Evolutionary conservation across 2,888 invertebrate species (phyloP).

Genomic region (Cryptocephalus moraei): DNA sequence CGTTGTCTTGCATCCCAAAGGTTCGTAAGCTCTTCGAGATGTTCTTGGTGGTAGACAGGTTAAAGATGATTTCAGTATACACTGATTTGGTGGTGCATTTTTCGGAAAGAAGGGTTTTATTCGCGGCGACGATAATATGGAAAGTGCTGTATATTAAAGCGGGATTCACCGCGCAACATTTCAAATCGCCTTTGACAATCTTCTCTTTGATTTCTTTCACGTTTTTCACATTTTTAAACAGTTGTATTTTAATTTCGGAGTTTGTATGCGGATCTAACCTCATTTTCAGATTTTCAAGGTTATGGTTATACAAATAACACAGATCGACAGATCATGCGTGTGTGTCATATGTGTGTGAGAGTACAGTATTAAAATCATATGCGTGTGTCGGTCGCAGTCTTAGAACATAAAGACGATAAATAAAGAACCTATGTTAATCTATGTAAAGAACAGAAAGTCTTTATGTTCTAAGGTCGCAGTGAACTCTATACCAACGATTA

Average conservation of each 20-base stretch:
- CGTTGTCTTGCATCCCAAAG: slow-evolving; percentile 49
- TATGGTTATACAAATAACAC: too few relatives aligned
- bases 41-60: slow-evolving; percentile 57
- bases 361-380: too few relatives aligned
- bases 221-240: slow-evolving; percentile 51
- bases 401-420: too few relatives aligned
- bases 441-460: too few relatives aligned
- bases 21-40: slow-evolving; percentile 56
- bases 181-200: slow-evolving; percentile 45
- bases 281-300: neutral
- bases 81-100: slow-evolving; percentile 52
- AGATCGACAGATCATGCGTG: too few relatives aligned
- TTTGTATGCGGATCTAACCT: slow-evolving; percentile 25
- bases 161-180: slow-evolving; percentile 54
- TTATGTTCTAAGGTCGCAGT: too few relatives aligned
- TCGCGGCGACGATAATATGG: slow-evolving; percentile 55
- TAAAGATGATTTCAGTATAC: slow-evolving; percentile 56
- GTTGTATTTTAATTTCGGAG: slow-evolving; percentile 33
- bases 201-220: slow-evolving; percentile 43
- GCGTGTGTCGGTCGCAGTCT: too few relatives aligned
- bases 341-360: too few relatives aligned
- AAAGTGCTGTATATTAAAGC: slow-evolving; percentile 49
- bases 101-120: slow-evolving; percentile 49
- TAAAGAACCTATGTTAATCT: too few relatives aligned
- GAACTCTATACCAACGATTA: too few relatives aligned